These are phyloP conservation scores for Pseudochirops cupreus DNA, from an alignment of 2,797 vertebrate genomes.

Conservation along the genomic window DNA sequence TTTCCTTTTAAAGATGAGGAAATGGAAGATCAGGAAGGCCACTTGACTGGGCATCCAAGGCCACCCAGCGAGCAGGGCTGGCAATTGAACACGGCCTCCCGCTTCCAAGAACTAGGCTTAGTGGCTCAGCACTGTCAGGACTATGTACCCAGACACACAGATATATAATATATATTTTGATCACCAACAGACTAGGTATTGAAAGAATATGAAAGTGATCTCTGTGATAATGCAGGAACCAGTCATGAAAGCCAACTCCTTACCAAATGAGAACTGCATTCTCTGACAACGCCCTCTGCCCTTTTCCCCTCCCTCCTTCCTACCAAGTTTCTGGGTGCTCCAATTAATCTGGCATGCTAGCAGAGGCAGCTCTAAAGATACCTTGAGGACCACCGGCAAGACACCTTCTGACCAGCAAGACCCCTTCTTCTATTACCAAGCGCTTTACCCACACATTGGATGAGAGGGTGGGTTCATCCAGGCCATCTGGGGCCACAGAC, in stretches of 20 bases:
- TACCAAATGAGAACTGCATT: not conserved
- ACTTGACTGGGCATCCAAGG: not conserved
- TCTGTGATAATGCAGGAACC: not conserved
- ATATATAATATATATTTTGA: not conserved
- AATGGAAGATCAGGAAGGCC: not conserved
- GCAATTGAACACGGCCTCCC: not conserved
- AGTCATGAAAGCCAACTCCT: not conserved
- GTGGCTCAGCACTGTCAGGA: not conserved
- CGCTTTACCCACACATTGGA: not conserved
- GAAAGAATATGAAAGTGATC: not conserved
- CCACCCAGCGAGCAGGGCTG: not conserved
- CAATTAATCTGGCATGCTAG: not conserved
- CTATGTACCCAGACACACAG: not conserved
- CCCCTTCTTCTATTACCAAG: not conserved
- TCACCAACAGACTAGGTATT: not conserved
- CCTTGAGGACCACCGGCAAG: not conserved
- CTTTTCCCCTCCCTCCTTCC: not conserved
- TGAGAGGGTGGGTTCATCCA: conserved; percentile 55
- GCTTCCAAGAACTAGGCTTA: not conserved
- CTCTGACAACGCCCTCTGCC: not conserved
- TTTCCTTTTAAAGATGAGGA: not conserved
- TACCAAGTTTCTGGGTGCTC: not conserved
- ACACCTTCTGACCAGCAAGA: not conserved
- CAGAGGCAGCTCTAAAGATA: not conserved
- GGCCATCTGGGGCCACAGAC: conserved; percentile 46